These are phyloP conservation scores for Hypotaenidia okinawae DNA, from an alignment of 2,797 vertebrate species.

Conservation along the genomic window DNA sequence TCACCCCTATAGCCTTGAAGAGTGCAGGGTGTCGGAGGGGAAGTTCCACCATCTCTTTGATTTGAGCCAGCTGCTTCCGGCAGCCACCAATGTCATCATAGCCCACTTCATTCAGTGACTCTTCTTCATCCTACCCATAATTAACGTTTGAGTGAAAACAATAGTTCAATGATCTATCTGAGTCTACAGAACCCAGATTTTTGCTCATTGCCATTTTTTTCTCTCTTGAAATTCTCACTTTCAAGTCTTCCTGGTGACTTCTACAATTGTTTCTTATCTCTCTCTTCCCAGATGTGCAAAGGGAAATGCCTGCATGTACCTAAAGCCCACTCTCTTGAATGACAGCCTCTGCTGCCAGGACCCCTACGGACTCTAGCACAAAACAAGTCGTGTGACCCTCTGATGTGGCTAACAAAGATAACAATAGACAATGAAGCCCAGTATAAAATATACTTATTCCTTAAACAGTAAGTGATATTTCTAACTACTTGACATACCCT, in stretches of 20 bases:
- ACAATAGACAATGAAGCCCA: background rate
- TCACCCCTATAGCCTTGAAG: slow-evolving; percentile 83
- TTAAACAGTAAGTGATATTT: background rate
- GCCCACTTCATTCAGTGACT: slow-evolving; percentile 94
- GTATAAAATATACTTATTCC: background rate
- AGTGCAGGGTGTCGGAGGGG: slow-evolving; percentile 94
- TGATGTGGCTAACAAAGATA: background rate
- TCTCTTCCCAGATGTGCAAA: background rate
- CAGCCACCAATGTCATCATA: slow-evolving; percentile 97
- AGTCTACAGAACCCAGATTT: background rate
- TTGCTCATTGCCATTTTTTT: background rate
- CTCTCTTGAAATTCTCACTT: background rate
- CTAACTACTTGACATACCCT: background rate
- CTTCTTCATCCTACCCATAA: slow-evolving; percentile 89
- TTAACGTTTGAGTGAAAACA: background rate
- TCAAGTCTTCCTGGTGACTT: background rate
- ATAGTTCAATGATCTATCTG: background rate
- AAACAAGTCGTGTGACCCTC: background rate
- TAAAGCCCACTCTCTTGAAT: background rate
- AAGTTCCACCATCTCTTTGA: slow-evolving; percentile 97
- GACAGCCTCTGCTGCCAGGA: background rate
- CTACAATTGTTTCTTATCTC: background rate
- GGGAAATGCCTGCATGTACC: background rate
- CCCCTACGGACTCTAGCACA: background rate
- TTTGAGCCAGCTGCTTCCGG: slow-evolving; percentile 88